Evolutionary conservation across 2,797 vertebrate genomes (phyloP), one percentile per base, ranked within the genome.

Genomic region (Chrosomus eos): DNA sequence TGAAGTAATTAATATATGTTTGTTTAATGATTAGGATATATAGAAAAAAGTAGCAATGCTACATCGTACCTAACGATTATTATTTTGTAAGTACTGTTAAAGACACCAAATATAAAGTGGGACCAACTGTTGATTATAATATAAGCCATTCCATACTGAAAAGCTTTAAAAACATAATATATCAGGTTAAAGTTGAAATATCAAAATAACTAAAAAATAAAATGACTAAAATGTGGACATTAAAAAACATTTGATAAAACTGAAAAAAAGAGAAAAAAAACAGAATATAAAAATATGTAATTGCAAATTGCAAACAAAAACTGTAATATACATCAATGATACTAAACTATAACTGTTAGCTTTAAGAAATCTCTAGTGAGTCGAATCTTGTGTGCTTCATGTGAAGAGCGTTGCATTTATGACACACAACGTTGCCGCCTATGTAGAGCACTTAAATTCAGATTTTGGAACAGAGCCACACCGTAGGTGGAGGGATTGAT

Each of bases 401-500:
- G n/a, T 55, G 31, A 11, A 21, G 14, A 23, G 21, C 36, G 5
- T 53, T 70, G 18, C 16, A n/a, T 53, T 16, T n/a, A 33, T n/a
- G 33, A n/a, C 26, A 60, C 19, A 58, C 19, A 40, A 58, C 68
- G 31, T n/a, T n/a, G 64, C 28, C 66, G 23, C 28, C 43, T 36
- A 73, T 18, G 13, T 48, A 82, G 40, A 40, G 67, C 36, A 6
- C 67, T 70, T 13, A 40, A 4, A 67, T 1, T 38, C 33, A 68
- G 66, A 23, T 13, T 62, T 4, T 73, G 55, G 55, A 73, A 26
- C 19, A 8, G 66, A 71, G 33, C 80, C n/a, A 6, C 18, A 3
- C 33, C 38, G 60, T 14, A 19, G 60, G 60, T 77, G 26, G 19
- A 77, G 14, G 55, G 72, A 33, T 48, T 62, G 75, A 78, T 84